Percentiles rank a stretch among this genome's conserved stretches.
Evolutionary conservation across 2,797 vertebrate species (phyloP).

Genomic region (Loris lydekkerianus): DNA sequence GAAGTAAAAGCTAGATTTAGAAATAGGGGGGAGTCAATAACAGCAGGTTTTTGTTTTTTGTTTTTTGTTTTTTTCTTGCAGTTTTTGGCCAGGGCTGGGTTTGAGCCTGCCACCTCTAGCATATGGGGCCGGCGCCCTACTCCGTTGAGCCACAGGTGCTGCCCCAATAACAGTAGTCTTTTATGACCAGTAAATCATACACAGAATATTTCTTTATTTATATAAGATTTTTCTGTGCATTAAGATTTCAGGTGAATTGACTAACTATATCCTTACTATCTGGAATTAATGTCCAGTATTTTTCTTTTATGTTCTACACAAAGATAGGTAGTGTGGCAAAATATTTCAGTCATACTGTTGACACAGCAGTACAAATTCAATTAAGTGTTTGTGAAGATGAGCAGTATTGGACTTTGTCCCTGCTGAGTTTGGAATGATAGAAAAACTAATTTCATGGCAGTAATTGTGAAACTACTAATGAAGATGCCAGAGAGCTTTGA

Average conservation of each 20-base stretch:
- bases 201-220: conserved; percentile 40
- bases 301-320: conserved; percentile 59
- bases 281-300: conserved; percentile 44
- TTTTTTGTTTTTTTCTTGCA: too few species aligned
- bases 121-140: too few species aligned
- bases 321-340: conserved; percentile 1
- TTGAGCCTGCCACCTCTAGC: too few species aligned
- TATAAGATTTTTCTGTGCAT: conserved; percentile 10
- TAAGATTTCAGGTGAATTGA: conserved; percentile 20
- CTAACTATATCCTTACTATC: background rate
- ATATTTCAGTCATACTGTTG: background rate
- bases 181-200: conserved; percentile 33
- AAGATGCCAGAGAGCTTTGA: background rate
- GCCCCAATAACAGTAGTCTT: conserved; percentile 44
- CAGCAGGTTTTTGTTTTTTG: conserved; percentile 30
- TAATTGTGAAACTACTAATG: background rate
- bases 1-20: conserved; percentile 61
- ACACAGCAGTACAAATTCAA: background rate
- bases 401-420: background rate
- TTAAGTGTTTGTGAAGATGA: background rate
- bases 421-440: background rate
- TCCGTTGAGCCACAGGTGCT: too few species aligned
- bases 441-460: background rate
- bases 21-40: conserved; percentile 54
- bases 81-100: too few species aligned